Evolutionary conservation across 2,888 invertebrate species (phyloP).

Genomic region (Eristalinus aeneus): DNA sequence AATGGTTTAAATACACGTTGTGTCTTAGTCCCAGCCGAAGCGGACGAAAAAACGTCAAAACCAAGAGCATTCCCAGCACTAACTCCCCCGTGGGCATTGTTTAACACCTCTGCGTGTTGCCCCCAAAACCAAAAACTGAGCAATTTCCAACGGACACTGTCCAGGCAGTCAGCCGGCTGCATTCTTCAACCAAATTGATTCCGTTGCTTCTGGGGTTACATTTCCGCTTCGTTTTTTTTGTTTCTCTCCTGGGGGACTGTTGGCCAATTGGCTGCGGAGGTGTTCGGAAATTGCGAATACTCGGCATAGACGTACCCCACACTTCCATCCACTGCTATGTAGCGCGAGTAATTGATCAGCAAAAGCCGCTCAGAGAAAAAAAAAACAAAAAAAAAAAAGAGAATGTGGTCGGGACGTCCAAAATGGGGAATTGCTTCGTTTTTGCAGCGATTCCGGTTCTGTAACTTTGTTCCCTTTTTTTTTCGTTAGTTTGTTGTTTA

Average conservation of each 20-base stretch:
- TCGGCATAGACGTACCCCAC: neutral
- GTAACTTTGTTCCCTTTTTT: neutral
- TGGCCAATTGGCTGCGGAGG: slow-evolving; percentile 17
- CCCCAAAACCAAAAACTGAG: neutral
- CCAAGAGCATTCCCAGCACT: neutral
- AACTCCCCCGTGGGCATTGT: slow-evolving; percentile 2
- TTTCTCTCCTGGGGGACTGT: neutral
- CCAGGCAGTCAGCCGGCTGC: neutral
- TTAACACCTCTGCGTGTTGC: slow-evolving; percentile 14
- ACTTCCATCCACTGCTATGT: neutral
- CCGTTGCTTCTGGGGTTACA: slow-evolving; percentile 12
- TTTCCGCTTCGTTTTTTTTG: neutral
- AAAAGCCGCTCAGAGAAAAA: slow-evolving; percentile 25
- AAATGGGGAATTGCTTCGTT: slow-evolving; percentile 52
- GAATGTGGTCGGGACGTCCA: slow-evolving; percentile 16
- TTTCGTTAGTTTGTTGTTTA: neutral
- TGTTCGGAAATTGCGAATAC: slow-evolving; percentile 13
- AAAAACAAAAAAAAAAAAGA: neutral
- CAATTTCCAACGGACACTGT: slow-evolving; percentile 16
- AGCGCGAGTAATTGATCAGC: slow-evolving; percentile 50
- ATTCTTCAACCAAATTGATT: slow-evolving; percentile 47
- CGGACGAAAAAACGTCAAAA: neutral
- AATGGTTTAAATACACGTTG: slow-evolving; percentile 3
- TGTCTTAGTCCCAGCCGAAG: neutral
- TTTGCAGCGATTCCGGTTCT: slow-evolving; percentile 34